These are phyloP conservation scores for Cryptoblepharus egeriae DNA, from an alignment of 2,797 vertebrate genomes.

Conservation along the genomic window DNA sequence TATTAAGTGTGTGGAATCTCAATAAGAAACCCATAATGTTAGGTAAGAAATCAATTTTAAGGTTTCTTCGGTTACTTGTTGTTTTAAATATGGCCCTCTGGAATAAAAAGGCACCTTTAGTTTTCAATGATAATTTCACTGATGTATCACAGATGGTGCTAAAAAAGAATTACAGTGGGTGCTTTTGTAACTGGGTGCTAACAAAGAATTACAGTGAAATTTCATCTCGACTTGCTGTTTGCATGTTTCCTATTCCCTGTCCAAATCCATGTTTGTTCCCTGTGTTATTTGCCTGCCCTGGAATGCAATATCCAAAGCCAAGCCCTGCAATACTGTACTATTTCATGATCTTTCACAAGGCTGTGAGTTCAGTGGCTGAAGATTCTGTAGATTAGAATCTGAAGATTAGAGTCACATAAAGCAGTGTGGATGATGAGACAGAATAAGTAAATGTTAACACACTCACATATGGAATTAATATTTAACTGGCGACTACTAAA, in stretches of 20 bases:
- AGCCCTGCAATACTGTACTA: background rate
- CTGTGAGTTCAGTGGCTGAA: background rate
- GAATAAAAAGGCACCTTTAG: background rate
- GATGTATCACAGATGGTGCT: too few species aligned
- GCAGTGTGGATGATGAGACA: background rate
- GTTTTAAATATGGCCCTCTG: background rate
- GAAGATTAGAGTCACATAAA: background rate
- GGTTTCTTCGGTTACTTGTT: background rate
- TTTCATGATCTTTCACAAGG: background rate
- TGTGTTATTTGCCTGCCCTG: background rate
- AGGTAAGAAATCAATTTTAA: background rate
- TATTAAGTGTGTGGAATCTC: background rate
- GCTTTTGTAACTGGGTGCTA: too few species aligned
- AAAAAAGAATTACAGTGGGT: background rate
- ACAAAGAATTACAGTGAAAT: background rate
- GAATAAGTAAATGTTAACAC: slow-evolving; percentile 18
- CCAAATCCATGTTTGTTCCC: background rate
- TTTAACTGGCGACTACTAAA: background rate
- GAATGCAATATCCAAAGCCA: background rate
- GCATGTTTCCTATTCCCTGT: background rate
- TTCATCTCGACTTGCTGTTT: background rate
- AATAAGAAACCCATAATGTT: background rate
- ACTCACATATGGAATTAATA: background rate
- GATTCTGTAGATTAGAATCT: background rate
- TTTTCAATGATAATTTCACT: background rate